These are phyloP conservation scores for Ctenicera cuprea DNA, from an alignment of 2,888 invertebrate genomes.

Conservation along the genomic window DNA sequence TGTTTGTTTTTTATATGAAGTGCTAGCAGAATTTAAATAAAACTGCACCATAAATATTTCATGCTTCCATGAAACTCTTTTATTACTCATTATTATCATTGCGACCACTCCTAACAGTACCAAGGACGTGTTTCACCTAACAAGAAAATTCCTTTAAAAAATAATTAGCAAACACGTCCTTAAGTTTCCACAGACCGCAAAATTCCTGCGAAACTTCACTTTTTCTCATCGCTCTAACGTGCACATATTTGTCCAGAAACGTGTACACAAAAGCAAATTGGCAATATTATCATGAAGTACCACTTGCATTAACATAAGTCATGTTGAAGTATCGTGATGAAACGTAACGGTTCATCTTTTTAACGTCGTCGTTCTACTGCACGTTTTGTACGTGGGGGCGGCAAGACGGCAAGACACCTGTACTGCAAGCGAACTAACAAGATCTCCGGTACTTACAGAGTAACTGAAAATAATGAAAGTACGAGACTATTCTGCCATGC, in stretches of 20 bases:
- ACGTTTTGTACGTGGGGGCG: conserved; percentile 48
- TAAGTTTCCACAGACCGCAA: background rate
- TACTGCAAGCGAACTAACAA: conserved; percentile 23
- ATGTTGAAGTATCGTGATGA: conserved; percentile 53
- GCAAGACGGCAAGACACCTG: conserved; percentile 41
- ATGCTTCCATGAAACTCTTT: no score
- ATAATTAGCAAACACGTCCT: no score
- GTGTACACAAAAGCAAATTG: conserved; percentile 18
- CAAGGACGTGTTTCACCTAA: no score
- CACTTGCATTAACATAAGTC: conserved; percentile 26
- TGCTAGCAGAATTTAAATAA: no score
- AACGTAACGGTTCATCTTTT: conserved; percentile 54
- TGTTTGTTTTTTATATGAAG: no score
- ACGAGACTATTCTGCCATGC: conserved; percentile 13
- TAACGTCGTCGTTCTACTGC: conserved; percentile 43
- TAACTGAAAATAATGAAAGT: conserved; percentile 42
- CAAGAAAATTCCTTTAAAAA: no score
- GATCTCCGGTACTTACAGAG: conserved; percentile 19
- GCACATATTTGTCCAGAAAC: background rate
- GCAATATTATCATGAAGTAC: conserved; percentile 16
- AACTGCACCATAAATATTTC: no score
- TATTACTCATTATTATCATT: no score
- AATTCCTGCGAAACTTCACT: background rate
- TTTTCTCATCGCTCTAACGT: background rate
- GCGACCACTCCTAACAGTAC: no score